Evolutionary conservation across 2,797 vertebrate genomes (phyloP).

Genomic region (Enteromius anoplus): DNA sequence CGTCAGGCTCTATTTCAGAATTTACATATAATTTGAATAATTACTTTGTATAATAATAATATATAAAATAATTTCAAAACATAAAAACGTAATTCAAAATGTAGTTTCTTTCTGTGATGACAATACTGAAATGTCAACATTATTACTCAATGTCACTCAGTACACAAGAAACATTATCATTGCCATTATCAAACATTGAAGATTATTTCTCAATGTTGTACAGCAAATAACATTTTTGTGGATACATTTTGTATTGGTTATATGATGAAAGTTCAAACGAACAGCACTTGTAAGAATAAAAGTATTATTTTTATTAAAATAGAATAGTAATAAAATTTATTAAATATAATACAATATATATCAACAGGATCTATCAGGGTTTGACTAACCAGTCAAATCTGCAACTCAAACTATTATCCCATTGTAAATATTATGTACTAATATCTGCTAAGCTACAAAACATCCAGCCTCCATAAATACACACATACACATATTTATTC

Average conservation of each 20-base stretch:
- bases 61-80: neutral
- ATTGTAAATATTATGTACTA: neutral
- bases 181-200: too few species aligned
- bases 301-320: neutral
- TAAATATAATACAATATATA: neutral
- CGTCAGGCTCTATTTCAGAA: neutral
- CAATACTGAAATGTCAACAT: too few species aligned
- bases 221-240: too few species aligned
- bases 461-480: neutral
- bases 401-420: neutral
- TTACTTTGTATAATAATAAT: too few species aligned
- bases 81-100: neutral
- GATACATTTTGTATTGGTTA: neutral
- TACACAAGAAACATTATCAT: too few species aligned
- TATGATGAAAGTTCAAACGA: neutral
- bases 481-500: conserved; percentile 5
- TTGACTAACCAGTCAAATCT: neutral
- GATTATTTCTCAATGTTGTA: too few species aligned
- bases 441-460: neutral
- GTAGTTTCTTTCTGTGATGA: neutral
- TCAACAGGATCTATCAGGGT: neutral
- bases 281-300: neutral
- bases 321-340: neutral
- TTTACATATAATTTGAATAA: neutral
- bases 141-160: too few species aligned